Base-by-base conservation (phyloP, 2,113 vertebrate genomes). In the Entosphenus tridentatus region DNA sequence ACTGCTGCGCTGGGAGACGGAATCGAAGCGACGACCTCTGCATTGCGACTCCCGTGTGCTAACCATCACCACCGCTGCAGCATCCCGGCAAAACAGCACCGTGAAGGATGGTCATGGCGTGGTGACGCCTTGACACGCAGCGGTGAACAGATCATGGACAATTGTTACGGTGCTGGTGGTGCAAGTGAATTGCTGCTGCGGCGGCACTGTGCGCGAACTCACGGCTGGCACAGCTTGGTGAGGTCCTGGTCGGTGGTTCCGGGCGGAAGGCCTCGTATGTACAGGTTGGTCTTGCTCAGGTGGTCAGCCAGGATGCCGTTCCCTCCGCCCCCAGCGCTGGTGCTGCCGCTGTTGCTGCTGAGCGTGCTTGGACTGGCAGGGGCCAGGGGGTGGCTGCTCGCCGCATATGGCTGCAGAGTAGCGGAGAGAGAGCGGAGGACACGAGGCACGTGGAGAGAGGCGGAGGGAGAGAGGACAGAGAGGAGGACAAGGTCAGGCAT, bases 251-350 rank as follows among this genome's bases (percentile, higher is more conserved):
- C 89, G 12, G 89, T 95, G 79, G 91, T 92, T 79, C 88, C 88
- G 69, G 91, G 88, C 12, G 89, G 91, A 78, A 95, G 87, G 77
- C 91, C 91, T 77, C 91, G 83, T 75, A 96, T 96, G 74, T 96
- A 95, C 80, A 96, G 83, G 84, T 96, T 96, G 78, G 91, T 96
- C 86, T 93, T 95, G 83, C 91, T 96, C 81, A 95, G 82, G 82
- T 92, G 91, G 77, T 95, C 91, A 69, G 62, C n/a, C 21, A 65
- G n/a, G n/a, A n/a, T 16, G 62, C 62, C 62, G n/a, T 21, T 21
- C 9, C 62, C 62, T 16, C 62, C 21, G 62, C 62, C 62, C 18
- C 62, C 62, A 65, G n/a, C 62, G 62, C 62, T 65, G 8, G 62
- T 92, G 76, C 84, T 93, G 83, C 87, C 88, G 82, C 86, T 91